These are phyloP conservation scores for Schrankia costaestrigalis DNA, from an alignment of 2,888 invertebrate genomes.

Conservation along the genomic window DNA sequence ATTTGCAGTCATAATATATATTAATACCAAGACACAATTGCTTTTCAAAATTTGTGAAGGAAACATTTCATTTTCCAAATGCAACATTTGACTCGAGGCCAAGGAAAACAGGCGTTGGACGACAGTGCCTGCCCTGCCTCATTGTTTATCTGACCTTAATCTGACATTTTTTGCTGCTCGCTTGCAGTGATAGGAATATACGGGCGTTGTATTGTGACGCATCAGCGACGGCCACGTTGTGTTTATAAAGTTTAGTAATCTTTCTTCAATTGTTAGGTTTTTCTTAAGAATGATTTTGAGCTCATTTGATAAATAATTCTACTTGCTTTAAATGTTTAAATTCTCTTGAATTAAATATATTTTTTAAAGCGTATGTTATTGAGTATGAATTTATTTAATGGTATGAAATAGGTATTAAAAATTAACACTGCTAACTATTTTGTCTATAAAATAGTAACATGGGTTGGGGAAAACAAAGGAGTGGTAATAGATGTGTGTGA, in stretches of 20 bases:
- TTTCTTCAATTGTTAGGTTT: no score
- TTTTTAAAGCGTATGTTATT: neutral
- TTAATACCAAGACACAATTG: conserved; percentile 21
- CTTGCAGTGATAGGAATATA: conserved; percentile 42
- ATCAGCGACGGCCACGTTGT: no score
- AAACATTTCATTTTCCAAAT: conserved; percentile 53
- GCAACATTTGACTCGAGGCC: conserved; percentile 53
- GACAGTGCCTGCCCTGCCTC: conserved; percentile 44
- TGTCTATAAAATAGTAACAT: no score
- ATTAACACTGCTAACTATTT: no score
- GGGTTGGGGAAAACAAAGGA: no score
- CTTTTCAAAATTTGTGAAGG: conserved; percentile 29
- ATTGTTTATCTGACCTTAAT: conserved; percentile 67
- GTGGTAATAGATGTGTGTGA: no score
- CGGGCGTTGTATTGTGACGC: no score
- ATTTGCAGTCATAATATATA: conserved; percentile 20
- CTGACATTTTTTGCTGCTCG: conserved; percentile 52
- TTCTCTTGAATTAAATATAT: neutral
- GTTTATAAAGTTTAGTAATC: no score
- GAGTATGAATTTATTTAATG: no score
- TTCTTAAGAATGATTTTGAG: no score
- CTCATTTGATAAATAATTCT: no score
- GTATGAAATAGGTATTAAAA: no score
- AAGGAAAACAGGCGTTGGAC: conserved; percentile 55
- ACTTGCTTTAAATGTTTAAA: neutral